Base-by-base conservation (phyloP, 2,888 invertebrate species). In the Metacarcinus magister region DNA sequence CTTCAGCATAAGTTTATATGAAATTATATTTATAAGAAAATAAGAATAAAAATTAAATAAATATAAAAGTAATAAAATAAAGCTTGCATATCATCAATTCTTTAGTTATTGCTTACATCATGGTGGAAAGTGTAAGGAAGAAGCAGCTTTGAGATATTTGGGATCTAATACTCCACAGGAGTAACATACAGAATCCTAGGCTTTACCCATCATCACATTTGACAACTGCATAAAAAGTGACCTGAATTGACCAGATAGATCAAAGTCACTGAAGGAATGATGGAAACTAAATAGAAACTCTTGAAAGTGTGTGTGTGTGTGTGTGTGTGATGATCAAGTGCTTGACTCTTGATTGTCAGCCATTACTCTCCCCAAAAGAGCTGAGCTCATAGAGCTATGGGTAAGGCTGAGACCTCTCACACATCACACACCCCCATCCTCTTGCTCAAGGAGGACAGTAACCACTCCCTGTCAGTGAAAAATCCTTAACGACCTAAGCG, bases 101-200 rank as follows among this genome's bases (percentile, higher is more conserved):
- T 93, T 60, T 67, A 93, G 75, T 93, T 93, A 93, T 93, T 93
- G 93, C 93, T 93, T 44, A 93, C 75, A 75, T 75, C 43, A 93
- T 44, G 75, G 13, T 75, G 39, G 32, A 75, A 75, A 75, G 75
- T 93, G 44, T 60, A 93, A 93, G 75, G n/a, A 93, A 93, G 75
- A 93, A 93, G 16, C 43, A 93, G 43, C 44, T n/a, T 19, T 19
- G 75, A 54, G 46, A 48, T 39, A 90, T 19, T 19, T 23, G 91
- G 44, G 46, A 93, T 93, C 67, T 44, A 92, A 39, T 92, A 93
- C 93, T 93, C 93, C 93, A 93, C 75, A 75, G 93, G 93, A 93
- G 93, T 75, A 43, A 93, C 67, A 75, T 8, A 67, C 28, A 39
- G 75, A 93, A 75, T 75, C 39, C 93, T 67, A 44, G 93, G 93